phyloP scores from a whole-genome alignment of 2,888 invertebrate genomes.

The Apomyelois bistriatella region DNA sequence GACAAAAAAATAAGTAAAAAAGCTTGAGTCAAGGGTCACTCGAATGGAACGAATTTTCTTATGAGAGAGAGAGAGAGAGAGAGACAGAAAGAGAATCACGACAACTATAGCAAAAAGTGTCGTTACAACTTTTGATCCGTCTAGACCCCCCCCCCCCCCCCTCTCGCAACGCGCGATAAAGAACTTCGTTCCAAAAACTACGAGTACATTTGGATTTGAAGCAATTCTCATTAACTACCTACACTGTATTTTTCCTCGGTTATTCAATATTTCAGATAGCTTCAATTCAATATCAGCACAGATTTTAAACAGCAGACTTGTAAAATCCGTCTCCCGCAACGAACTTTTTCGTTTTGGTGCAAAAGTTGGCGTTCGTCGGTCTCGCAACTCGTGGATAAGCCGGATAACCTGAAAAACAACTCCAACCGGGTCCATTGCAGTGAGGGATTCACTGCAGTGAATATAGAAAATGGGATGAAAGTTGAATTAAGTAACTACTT shows the following conservation, averaged over 20 bases:
- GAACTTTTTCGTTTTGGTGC: not conserved
- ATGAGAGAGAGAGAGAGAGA: no score
- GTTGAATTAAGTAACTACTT: not conserved
- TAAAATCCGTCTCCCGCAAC: not conserved
- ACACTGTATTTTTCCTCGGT: not conserved
- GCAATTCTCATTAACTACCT: no score
- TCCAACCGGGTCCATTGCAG: not conserved
- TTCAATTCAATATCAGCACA: not conserved
- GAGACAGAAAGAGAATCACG: no score
- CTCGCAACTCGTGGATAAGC: not conserved
- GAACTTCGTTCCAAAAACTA: no score
- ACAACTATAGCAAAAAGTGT: no score
- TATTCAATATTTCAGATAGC: not conserved
- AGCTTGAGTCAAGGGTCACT: no score
- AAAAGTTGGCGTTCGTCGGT: slow-evolving; percentile 3
- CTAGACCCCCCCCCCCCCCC: no score
- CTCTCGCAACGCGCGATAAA: no score
- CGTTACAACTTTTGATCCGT: no score
- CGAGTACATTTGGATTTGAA: no score
- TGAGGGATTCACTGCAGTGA: not conserved
- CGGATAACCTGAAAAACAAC: slow-evolving; percentile 7
- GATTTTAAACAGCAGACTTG: not conserved
- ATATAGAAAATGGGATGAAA: not conserved
- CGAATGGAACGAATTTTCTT: no score
- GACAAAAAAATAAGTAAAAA: no score